Evolutionary conservation across 2,888 invertebrate species (phyloP).

Genomic region (Phalera bucephala): DNA sequence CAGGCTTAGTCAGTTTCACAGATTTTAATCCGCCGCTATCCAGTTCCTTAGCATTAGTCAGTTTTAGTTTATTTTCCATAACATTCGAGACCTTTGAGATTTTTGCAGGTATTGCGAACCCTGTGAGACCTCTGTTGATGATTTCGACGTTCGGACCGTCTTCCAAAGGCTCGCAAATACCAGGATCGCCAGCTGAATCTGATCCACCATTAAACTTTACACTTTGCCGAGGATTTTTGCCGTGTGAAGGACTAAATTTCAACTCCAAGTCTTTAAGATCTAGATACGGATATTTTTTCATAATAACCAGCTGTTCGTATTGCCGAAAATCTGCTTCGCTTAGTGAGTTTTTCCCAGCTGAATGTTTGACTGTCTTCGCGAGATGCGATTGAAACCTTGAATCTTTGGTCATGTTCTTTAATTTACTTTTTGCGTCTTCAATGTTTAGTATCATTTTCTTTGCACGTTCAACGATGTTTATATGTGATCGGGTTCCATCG

Average conservation of each 20-base stretch:
- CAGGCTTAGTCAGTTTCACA: neutral
- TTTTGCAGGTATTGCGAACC: slow-evolving; percentile 64
- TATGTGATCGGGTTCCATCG: slow-evolving; percentile 23
- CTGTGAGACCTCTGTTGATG: slow-evolving; percentile 65
- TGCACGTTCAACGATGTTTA: slow-evolving; percentile 31
- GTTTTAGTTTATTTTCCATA: slow-evolving; percentile 28
- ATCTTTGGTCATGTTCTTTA: slow-evolving; percentile 46
- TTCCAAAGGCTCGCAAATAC: slow-evolving; percentile 52
- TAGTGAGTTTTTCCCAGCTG: slow-evolving; percentile 35
- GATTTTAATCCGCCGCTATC: slow-evolving; percentile 1
- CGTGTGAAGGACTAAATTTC: slow-evolving; percentile 47
- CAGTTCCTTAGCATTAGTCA: slow-evolving; percentile 12
- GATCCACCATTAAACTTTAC: slow-evolving; percentile 35
- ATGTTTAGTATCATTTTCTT: slow-evolving; percentile 46
- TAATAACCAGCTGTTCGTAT: slow-evolving; percentile 68
- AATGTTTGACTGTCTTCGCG: slow-evolving; percentile 25
- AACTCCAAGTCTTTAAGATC: slow-evolving; percentile 64
- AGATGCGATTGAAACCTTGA: slow-evolving; percentile 4
- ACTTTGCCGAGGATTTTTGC: slow-evolving; percentile 54
- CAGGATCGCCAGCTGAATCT: slow-evolving; percentile 44
- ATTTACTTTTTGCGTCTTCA: slow-evolving; percentile 40
- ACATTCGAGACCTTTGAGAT: slow-evolving; percentile 30
- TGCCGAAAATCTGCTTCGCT: slow-evolving; percentile 58
- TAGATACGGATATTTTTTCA: slow-evolving; percentile 73
- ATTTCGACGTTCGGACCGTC: slow-evolving; percentile 65